Percentiles rank a stretch among this genome's conserved stretches.
Conservation (phyloP, 2,888 invertebrate genomes). For the Trichopria drosophilae region DNA sequence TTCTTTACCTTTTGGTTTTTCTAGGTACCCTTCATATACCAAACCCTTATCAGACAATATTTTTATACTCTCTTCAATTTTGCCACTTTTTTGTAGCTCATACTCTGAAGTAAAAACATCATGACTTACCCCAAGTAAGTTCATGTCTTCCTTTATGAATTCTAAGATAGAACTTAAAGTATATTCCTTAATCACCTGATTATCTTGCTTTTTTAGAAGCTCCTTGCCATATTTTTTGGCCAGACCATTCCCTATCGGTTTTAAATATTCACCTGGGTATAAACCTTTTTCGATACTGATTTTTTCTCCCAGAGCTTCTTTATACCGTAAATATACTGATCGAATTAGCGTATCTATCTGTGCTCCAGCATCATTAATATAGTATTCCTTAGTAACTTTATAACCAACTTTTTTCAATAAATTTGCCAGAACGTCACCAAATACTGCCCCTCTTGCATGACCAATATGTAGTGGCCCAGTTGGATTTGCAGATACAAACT, state of each 20-base stretch:
- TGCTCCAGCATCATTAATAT: slow-evolving; percentile 23
- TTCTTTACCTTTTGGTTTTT: slow-evolving; percentile 21
- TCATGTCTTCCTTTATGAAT: slow-evolving; percentile 22
- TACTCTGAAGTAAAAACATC: slow-evolving; percentile 24
- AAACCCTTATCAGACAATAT: slow-evolving; percentile 20
- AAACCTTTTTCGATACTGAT: slow-evolving; percentile 18
- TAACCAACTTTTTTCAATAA: slow-evolving; percentile 23
- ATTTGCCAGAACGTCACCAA: slow-evolving; percentile 25
- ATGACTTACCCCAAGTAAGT: slow-evolving; percentile 21
- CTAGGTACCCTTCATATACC: slow-evolving; percentile 21
- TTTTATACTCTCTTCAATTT: slow-evolving; percentile 21
- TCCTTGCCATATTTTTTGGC: slow-evolving; percentile 22
- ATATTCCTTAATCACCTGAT: slow-evolving; percentile 19
- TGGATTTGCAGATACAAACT: slow-evolving; percentile 20
- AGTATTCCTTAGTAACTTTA: slow-evolving; percentile 22
- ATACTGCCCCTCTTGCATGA: slow-evolving; percentile 24
- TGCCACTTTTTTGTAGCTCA: slow-evolving; percentile 24
- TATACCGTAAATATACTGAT: slow-evolving; percentile 20
- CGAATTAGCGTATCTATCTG: slow-evolving; percentile 20
- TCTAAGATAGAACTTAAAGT: slow-evolving; percentile 20
- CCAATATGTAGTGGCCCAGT: slow-evolving; percentile 23
- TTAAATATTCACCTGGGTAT: slow-evolving; percentile 26
- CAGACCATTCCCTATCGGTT: slow-evolving; percentile 14
- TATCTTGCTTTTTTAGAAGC: slow-evolving; percentile 23
- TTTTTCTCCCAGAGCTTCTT: slow-evolving; percentile 21